Percentiles rank a stretch among this genome's conserved stretches.
Evolutionary conservation across 2,797 vertebrate species (phyloP).

Genomic region (Rallus crepitans): DNA sequence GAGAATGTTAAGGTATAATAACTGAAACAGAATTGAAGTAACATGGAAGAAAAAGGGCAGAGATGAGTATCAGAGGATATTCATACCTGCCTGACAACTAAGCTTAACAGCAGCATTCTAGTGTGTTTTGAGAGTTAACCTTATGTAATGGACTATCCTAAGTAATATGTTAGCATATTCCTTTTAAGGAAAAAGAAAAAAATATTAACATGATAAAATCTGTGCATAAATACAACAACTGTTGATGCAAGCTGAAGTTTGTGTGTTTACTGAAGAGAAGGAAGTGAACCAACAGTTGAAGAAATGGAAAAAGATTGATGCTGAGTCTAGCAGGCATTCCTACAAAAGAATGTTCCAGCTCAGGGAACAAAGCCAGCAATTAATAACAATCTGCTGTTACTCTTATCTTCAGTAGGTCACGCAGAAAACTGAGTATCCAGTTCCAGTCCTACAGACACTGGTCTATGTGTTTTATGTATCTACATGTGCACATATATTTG

Average conservation of each 20-base stretch:
- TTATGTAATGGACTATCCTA: not conserved
- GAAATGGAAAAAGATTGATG: not conserved
- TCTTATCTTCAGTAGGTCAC: not conserved
- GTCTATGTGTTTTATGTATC: not conserved
- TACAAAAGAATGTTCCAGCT: not conserved
- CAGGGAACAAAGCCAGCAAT: not conserved
- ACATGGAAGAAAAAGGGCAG: not conserved
- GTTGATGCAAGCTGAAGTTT: not conserved
- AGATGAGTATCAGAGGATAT: not conserved
- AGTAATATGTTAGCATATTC: not conserved
- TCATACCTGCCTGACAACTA: not conserved
- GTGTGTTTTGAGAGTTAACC: not conserved
- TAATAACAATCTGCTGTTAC: not conserved
- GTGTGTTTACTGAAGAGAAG: not conserved
- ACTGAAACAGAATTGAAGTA: not conserved
- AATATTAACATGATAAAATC: not conserved
- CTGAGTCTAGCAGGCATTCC: not conserved
- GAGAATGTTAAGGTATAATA: not conserved
- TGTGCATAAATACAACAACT: not conserved
- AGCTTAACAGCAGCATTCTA: not conserved
- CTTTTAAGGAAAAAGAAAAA: not conserved
- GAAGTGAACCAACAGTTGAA: not conserved
- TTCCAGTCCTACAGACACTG: not conserved
- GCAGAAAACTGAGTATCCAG: not conserved
- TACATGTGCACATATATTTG: accelerated